These are phyloP conservation scores for Anguilla marmorata DNA, from an alignment of 2,797 vertebrate genomes.

Conservation along the genomic window DNA sequence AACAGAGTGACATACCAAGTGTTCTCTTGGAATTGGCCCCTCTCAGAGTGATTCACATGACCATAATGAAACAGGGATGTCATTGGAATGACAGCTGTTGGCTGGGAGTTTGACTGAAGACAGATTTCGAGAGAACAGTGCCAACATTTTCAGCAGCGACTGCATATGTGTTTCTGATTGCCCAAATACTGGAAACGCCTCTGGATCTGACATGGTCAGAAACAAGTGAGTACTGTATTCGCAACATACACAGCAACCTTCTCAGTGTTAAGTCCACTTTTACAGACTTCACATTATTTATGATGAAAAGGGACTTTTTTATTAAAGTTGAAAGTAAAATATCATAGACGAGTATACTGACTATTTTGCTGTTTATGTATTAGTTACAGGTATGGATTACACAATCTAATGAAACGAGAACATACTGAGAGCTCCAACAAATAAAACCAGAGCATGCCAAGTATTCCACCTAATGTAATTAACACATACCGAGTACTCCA, in stretches of 20 bases:
- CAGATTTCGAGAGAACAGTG: neutral
- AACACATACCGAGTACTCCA: neutral
- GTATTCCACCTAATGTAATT: neutral
- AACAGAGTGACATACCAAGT: neutral
- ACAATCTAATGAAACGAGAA: neutral
- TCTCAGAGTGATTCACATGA: neutral
- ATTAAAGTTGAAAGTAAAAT: too few relatives aligned
- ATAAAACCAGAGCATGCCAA: neutral
- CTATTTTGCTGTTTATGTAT: too few relatives aligned
- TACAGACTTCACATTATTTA: too few relatives aligned
- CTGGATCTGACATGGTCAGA: neutral
- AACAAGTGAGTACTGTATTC: neutral
- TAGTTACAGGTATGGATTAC: neutral
- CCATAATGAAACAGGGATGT: constrained; percentile 1
- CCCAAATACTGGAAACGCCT: neutral
- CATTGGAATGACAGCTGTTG: constrained; percentile 10
- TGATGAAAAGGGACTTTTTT: too few relatives aligned
- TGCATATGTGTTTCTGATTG: neutral
- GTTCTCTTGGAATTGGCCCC: neutral
- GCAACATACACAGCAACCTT: neutral
- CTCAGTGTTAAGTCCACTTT: neutral
- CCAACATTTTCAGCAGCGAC: constrained; percentile 5
- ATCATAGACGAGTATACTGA: too few relatives aligned
- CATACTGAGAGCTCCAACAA: neutral
- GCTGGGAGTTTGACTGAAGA: constrained; percentile 14